A percentile compares a stretch with the other conserved stretches of the same genome.
phyloP scores from a whole-genome alignment of 2,797 vertebrate species.

The Podarcis lilfordi region DNA sequence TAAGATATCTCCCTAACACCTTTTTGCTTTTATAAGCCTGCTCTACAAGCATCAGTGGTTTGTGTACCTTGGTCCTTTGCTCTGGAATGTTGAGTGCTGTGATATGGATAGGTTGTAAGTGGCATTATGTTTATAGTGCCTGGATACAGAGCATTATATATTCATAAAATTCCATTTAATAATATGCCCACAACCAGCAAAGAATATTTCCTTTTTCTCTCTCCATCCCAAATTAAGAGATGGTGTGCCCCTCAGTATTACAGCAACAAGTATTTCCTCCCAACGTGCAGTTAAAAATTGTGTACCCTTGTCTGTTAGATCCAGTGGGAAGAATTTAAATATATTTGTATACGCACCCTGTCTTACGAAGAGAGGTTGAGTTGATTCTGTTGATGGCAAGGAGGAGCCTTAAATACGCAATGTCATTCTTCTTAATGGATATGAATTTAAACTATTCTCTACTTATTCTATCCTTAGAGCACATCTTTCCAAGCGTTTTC shows the following conservation, averaged over 20 bases:
- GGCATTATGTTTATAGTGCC: not conserved
- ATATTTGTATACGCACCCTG: not conserved
- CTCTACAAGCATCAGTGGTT: not conserved
- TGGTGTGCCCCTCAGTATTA: not conserved
- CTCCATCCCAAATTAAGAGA: not conserved
- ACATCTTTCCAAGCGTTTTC: not conserved
- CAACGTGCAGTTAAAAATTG: not conserved
- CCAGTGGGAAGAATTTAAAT: not conserved
- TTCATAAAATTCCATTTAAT: not conserved
- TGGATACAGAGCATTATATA: not conserved
- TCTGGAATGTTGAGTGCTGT: not conserved
- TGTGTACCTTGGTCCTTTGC: not conserved
- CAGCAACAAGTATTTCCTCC: not conserved
- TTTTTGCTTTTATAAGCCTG: not conserved
- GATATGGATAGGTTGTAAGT: not conserved
- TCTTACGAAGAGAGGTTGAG: not conserved
- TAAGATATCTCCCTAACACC: not conserved
- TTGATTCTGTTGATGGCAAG: not conserved
- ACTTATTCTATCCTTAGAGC: not conserved
- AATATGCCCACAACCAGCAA: not conserved
- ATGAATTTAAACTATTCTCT: conserved; percentile 3
- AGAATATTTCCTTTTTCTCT: not conserved
- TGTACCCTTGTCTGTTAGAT: not conserved
- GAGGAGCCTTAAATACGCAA: not conserved
- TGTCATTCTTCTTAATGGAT: not conserved